Evolutionary conservation across 2,113 vertebrate species (phyloP), one percentile per base, ranked within the genome.

Genomic region (Zeus faber): DNA sequence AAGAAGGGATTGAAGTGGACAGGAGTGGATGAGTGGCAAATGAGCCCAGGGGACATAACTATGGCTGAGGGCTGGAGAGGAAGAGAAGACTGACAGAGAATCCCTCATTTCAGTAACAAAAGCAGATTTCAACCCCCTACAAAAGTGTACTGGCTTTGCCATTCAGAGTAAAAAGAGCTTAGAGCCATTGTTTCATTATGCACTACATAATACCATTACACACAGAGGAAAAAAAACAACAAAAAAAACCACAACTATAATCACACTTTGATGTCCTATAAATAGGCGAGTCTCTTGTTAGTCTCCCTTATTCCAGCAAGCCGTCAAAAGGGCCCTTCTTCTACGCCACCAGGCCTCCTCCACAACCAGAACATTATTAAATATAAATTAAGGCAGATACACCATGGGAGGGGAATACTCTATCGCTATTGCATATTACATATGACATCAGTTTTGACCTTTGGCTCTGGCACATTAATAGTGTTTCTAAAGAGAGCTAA

Each of bases 301-400:
- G 54, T 53, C 41, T 51, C 58, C 18, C 35, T 9, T 27, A 43
- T 68, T 52, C 47, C 59, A 23, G 43, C 51, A 29, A 11, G 5
- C 14, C 55, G 56, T 54, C 24, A 57, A 72, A n/a, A n/a, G n/a
- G 29, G 4, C 11, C 2, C 40, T 27, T 55, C 31, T 11, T 47
- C 53, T 60, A 57, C 22, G 13, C 13, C 44, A n/a, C 21, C 11
- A 14, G 20, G 29, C 54, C 54, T 44, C 29, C 9, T 1, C 33
- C 10, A 37, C 33, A 49, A 56, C 37, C 51, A 53, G 54, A 68
- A 47, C 49, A 29, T 59, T 40, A 67, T 76, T 49, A 80, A 76
- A 76, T 74, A 76, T 74, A 43, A 72, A 79, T 71, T 62, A 64
- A 73, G 48, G 68, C 59, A 20, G 24, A 9, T 11, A 64, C 55